These are phyloP conservation scores for Meriones psammophilus DNA, from an alignment of 2,797 vertebrate genomes.

Conservation along the genomic window DNA sequence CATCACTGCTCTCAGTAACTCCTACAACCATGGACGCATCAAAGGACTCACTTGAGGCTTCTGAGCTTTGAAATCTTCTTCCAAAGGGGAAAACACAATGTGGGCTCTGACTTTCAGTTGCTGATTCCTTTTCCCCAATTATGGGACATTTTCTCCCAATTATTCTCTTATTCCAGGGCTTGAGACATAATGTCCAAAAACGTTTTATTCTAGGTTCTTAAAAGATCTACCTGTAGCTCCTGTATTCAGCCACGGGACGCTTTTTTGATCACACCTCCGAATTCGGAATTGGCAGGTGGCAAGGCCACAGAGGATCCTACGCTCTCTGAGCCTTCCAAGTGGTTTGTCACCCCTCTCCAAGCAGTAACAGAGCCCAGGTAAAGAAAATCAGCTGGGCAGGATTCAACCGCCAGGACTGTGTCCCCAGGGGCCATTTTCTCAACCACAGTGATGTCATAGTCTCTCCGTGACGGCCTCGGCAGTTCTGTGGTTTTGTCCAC, in stretches of 20 bases:
- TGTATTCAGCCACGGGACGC: neutral
- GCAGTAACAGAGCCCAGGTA: neutral
- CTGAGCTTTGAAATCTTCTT: slow-evolving; percentile 8
- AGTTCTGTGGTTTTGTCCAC: neutral
- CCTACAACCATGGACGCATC: neutral
- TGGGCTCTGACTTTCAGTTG: neutral
- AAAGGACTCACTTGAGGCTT: neutral
- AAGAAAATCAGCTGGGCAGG: neutral
- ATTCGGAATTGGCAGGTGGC: neutral
- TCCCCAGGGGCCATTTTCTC: neutral
- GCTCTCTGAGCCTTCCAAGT: neutral
- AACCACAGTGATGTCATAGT: neutral
- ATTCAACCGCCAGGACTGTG: neutral
- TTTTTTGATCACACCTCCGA: neutral
- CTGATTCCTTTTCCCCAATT: slow-evolving; percentile 13
- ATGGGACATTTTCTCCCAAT: neutral
- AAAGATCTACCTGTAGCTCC: neutral
- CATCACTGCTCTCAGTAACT: neutral
- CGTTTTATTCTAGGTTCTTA: slow-evolving; percentile 6
- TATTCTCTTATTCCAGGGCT: slow-evolving; percentile 12
- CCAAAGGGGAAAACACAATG: neutral
- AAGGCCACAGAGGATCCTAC: neutral
- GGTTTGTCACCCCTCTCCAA: neutral
- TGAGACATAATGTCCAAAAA: neutral
- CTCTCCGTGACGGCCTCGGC: neutral